Evolutionary conservation across 2,888 invertebrate species (phyloP).

Genomic region (Amphipyra berbera): DNA sequence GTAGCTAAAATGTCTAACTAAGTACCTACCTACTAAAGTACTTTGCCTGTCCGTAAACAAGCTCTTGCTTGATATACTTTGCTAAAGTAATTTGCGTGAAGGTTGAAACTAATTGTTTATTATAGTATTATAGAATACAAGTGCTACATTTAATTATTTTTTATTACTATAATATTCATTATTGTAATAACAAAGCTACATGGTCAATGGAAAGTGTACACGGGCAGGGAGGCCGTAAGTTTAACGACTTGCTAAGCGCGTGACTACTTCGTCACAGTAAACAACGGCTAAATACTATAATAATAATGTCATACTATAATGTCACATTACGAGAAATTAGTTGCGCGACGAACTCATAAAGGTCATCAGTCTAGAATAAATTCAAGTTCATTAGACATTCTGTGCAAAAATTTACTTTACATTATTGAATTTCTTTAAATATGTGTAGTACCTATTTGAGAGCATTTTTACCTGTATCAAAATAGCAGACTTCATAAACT

Average conservation of each 20-base stretch:
- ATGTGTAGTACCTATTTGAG: too few relatives aligned
- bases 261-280: conserved; percentile 19
- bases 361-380: conserved; percentile 2
- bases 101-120: conserved; percentile 1
- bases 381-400: neutral
- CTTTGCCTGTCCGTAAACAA: too few relatives aligned
- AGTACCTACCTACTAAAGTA: too few relatives aligned
- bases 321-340: neutral
- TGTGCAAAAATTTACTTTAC: too few relatives aligned
- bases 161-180: neutral
- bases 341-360: neutral
- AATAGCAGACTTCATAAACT: too few relatives aligned
- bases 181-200: conserved; percentile 15
- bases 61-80: too few relatives aligned
- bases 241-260: conserved; percentile 6
- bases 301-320: conserved; percentile 2
- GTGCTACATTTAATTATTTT: conserved; percentile 1
- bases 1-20: too few relatives aligned
- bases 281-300: conserved; percentile 7
- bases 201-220: conserved; percentile 26
- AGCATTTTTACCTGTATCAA: too few relatives aligned
- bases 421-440: too few relatives aligned
- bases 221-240: conserved; percentile 1
- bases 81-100: neutral
- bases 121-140: conserved; percentile 1